These are phyloP conservation scores for Urechis unicinctus DNA, from an alignment of 2,888 invertebrate species.

Conservation along the genomic window DNA sequence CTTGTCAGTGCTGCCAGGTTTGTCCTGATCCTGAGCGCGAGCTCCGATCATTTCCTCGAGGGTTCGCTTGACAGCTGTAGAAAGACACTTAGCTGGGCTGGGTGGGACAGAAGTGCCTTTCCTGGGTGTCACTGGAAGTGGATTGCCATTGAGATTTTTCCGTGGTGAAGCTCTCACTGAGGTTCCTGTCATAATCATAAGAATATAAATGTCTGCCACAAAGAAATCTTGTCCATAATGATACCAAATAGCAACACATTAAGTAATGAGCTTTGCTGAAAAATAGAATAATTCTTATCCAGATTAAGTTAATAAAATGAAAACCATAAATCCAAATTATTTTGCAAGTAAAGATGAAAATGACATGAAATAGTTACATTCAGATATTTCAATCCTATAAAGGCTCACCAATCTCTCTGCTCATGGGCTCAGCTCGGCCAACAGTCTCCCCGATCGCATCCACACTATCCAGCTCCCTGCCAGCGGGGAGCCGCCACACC, in stretches of 20 bases:
- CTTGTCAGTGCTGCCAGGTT: neutral
- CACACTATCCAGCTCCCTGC: neutral
- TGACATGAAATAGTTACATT: neutral
- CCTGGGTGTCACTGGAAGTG: neutral
- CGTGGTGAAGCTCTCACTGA: no score
- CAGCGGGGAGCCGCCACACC: conserved; percentile 12
- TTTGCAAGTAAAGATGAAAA: no score
- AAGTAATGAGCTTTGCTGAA: no score
- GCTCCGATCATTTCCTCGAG: neutral
- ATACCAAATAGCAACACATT: no score
- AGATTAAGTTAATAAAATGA: no score
- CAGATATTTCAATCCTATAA: neutral
- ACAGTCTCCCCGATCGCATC: neutral
- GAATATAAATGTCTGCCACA: no score
- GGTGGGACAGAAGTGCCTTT: neutral
- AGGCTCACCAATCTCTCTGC: neutral
- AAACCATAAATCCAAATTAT: no score
- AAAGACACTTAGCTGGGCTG: neutral
- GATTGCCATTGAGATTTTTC: no score
- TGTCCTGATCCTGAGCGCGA: neutral
- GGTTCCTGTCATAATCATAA: no score
- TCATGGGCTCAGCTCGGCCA: neutral
- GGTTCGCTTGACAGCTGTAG: neutral
- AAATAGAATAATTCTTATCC: no score
- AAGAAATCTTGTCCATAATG: no score